Evolutionary conservation across 1,140 invertebrate species (phyloP), one percentile per base, ranked within the genome.

Genomic region (Dinoponera quadriceps): DNA sequence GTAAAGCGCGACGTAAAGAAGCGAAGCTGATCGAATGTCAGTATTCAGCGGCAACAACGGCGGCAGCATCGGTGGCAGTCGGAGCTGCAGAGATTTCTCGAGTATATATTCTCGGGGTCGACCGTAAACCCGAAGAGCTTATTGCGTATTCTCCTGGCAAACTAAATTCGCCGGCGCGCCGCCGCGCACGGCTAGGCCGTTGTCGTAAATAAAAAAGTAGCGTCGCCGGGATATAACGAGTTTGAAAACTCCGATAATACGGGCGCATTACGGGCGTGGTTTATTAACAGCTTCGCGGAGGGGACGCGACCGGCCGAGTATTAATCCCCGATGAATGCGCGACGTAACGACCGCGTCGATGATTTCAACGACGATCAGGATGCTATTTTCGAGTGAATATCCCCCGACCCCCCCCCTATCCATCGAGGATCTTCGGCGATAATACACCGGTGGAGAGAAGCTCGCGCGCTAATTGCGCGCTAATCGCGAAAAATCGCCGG

Each of bases 231-330:
- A 57, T 69, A 78, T 66, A 78, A 80, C 75, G 57, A 80, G 75
- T 80, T 80, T 69, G 33, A 71, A 80, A 80, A 80, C 75, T 80
- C 65, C 25, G 51, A 57, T 71, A 80, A 80, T 80, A 27, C 65
- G 18, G n/a, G 51, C 38, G 51, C 22, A 57, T 71, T 71, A 80
- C 33, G 22, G 29, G 25, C 65, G 33, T 80, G 54, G 75, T 78
- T 78, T 78, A 78, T 80, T 57, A 11, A 71, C 65, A 48, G 20
- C 74, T 78, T 57, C 65, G 29, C 18, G n/a, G 27, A 57, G 14
- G 7, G 27, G 29, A 7, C 25, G 22, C 49, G n/a, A 78, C 55
- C 38, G 0, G 5, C 2, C 29, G 29, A 2, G 65, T 18, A 57
- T 65, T 80, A 80, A 69, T 80, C 44, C 14, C 11, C 13, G 13